phyloP scores from a whole-genome alignment of 2,888 invertebrate genomes.

The Matsumyia berberina region DNA sequence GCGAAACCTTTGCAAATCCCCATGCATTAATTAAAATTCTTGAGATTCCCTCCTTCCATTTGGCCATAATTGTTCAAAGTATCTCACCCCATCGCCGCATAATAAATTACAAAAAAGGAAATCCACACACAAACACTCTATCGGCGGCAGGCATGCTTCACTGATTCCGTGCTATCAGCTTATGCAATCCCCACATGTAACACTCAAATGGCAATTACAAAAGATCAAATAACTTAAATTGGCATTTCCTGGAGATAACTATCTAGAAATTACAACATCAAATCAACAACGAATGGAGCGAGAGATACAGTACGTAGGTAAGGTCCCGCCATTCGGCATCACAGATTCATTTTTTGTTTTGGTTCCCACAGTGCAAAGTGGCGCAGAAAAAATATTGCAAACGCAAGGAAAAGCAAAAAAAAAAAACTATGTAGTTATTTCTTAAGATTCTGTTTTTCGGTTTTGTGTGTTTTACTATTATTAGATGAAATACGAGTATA shows the following conservation, averaged over 20 bases:
- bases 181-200: constrained; percentile 46
- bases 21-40: constrained; percentile 34
- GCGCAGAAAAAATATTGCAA: constrained; percentile 19
- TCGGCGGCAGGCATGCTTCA: neutral
- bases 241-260: constrained; percentile 55
- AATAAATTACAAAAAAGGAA: constrained; percentile 12
- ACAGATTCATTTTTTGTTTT: constrained; percentile 21
- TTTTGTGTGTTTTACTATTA: constrained; percentile 14
- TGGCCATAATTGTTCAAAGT: constrained; percentile 24
- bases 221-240: constrained; percentile 64
- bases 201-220: constrained; percentile 61
- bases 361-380: constrained; percentile 38
- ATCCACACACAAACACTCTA: neutral
- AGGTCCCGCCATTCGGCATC: neutral
- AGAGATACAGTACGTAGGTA: constrained; percentile 25
- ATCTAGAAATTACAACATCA: constrained; percentile 54
- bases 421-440: constrained; percentile 22
- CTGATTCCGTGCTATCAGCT: constrained; percentile 28
- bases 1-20: constrained; percentile 2
- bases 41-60: constrained; percentile 1
- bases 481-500: neutral
- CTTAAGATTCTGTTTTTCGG: constrained; percentile 18
- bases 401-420: constrained; percentile 3
- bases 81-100: constrained; percentile 33
- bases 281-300: constrained; percentile 47